Evolutionary conservation across 2,797 vertebrate genomes (phyloP), one percentile per base, ranked within the genome.

Genomic region (Sternotherus odoratus): DNA sequence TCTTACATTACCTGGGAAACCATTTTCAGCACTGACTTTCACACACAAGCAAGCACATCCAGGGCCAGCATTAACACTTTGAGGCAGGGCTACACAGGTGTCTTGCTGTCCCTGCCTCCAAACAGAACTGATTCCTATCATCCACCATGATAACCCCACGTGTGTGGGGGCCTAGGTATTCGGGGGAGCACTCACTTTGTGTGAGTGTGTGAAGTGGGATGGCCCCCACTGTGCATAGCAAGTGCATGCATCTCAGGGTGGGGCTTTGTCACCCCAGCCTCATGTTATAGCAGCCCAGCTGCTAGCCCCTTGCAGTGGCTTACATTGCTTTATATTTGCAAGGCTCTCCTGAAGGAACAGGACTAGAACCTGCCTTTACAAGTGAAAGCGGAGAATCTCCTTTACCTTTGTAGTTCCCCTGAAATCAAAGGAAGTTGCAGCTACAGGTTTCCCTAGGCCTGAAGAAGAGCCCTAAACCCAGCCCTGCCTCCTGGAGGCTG

Each of bases 261-360:
- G 75, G 63, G 9, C 30, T 8, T 43, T 2, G 0, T 56, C 57
- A 39, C 57, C 43, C 85, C 33, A n/a, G 24, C 8, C 50, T 63
- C 74, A 63, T 36, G 8, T 75, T 53, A 53, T 28, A 57, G 69
- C 53, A 82, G 6, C 26, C 33, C 1, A 0, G 1, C 0, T 26
- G 6, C 24, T 16, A n/a, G 8, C 5, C 9, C 2, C 0, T 49
- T 30, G 28, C 2, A 0, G 1, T 50, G 43, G 53, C 43, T 56
- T 60, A 16, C 51, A 82, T 24, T 74, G 39, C 69, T 74, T 46
- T 26, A 43, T 5, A 4, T 43, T 46, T 46, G 5, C 69, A 43
- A 26, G 69, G 23, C 23, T 74, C 39, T 43, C 69, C 23, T 12
- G 23, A 15, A 46, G 39, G 39, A 74, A 74, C 36, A 46, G 39